Evolutionary conservation across 1,140 invertebrate genomes (phyloP), one percentile per base, ranked within the genome.

Genomic region (Trichonephila inaurata): DNA sequence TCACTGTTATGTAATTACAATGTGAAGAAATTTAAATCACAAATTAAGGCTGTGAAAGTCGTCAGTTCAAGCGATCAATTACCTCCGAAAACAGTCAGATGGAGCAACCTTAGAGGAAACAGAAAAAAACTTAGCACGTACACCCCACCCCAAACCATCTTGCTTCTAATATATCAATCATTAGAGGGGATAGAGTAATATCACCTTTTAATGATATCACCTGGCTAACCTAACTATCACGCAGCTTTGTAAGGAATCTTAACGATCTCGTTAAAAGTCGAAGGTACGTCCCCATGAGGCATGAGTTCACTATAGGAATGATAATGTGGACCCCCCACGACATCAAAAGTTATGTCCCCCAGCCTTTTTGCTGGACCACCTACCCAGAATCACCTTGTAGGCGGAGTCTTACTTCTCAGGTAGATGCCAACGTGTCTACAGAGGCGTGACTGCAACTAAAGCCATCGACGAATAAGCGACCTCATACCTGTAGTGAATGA

Each of bases 371-470:
- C 24, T n/a, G 85, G 91, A 87, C 91, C 91, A 92, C 91, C 91
- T 86, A 92, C 72, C 40, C 61, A 8, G 91, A 86, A 58, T 60
- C 66, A 82, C 21, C 33, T 72, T 58, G 83, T 77, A 77, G 91
- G 91, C 91, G 91, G 62, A 66, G 66, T 77, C 40, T 77, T 16
- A 72, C 64, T 60, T 87, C 51, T 77, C 62, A 92, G 91, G 91
- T 92, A 92, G 91, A 92, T 92, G 91, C 91, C 91, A 92, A 92
- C 91, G 60, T 92, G 91, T 92, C 91, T 92, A 58, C 91, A 72
- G 51, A 92, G 91, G 91, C 91, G 91, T 92, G 82, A 92, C 91
- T 62, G 28, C 51, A 92, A 64, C 19, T 87, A 21, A 40, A 60
- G 28, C 61, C 16, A 24, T 87, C 21, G 83, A 92, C 91, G 91